Conservation (phyloP, 2,113 vertebrate genomes). For the Hirundichthys speculiger region DNA sequence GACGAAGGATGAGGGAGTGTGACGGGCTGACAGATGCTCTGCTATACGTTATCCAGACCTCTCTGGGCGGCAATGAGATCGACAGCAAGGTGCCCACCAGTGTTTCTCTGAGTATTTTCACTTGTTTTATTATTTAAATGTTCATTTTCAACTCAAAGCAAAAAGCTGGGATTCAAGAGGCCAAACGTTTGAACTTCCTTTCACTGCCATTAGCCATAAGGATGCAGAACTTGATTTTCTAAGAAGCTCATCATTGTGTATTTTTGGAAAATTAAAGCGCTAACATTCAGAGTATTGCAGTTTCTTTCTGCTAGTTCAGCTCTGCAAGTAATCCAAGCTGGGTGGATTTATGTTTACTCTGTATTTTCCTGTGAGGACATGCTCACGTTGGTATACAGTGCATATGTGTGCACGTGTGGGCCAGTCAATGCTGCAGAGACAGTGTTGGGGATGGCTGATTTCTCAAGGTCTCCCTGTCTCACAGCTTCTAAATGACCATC, state of each 20-base stretch:
- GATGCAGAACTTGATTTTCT: conserved; percentile 11
- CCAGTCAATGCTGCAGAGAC: conserved; percentile 71
- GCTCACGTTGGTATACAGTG: conserved; percentile 20
- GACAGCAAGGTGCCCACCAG: conserved; percentile 93
- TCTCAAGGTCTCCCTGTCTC: conserved; percentile 77
- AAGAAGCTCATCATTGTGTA: conserved; percentile 13
- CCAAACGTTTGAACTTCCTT: neutral
- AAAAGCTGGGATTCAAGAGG: neutral
- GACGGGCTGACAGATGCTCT: conserved; percentile 97
- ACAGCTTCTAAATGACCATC: conserved; percentile 66
- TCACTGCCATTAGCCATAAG: conserved; percentile 6
- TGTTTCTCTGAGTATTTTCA: conserved; percentile 41
- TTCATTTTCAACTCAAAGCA: conserved; percentile 11
- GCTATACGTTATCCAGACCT: conserved; percentile 97
- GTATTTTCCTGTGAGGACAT: conserved; percentile 21
- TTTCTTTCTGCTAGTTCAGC: conserved; percentile 13
- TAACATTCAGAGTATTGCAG: conserved; percentile 15
- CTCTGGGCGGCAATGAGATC: conserved; percentile 97
- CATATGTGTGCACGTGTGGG: conserved; percentile 24
- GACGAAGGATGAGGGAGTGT: conserved; percentile 96
- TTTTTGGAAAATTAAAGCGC: conserved; percentile 19
- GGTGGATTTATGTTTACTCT: conserved; percentile 29
- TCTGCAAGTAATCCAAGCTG: conserved; percentile 9
- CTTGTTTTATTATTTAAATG: conserved; percentile 1
- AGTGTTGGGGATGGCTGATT: conserved; percentile 67